phyloP scores from a whole-genome alignment of 1,140 invertebrate species.

The Sesamia nonagrioides region DNA sequence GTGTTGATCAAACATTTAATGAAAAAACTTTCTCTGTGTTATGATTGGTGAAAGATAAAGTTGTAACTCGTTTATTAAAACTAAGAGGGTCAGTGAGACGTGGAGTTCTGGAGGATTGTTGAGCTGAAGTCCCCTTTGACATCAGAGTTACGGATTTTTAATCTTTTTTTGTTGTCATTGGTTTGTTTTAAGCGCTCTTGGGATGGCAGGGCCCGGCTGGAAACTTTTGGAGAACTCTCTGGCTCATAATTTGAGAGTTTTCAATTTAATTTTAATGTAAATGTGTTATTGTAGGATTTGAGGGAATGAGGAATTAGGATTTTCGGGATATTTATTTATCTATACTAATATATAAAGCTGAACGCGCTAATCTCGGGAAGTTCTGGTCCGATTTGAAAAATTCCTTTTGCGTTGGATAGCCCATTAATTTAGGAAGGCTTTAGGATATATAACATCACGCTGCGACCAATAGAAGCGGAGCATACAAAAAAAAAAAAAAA shows the following conservation, averaged over 20 bases:
- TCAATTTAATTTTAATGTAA: no score
- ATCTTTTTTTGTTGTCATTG: not conserved
- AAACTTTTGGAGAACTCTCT: not conserved
- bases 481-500: no score
- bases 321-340: no score
- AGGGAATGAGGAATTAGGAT: no score
- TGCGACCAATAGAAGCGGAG: no score
- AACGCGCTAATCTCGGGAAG: no score
- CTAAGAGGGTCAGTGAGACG: not conserved
- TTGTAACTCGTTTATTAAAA: conserved; percentile 29
- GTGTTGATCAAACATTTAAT: conserved; percentile 28
- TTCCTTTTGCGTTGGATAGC: no score
- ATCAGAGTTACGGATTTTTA: not conserved
- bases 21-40: conserved; percentile 21
- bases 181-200: not conserved
- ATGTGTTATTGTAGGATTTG: no score
- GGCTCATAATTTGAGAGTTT: not conserved
- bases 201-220: not conserved
- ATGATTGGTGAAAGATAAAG: conserved; percentile 17
- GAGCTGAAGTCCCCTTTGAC: not conserved
- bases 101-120: not conserved
- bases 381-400: no score
- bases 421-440: no score
- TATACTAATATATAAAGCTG: no score
- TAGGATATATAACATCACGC: no score